phyloP scores from a whole-genome alignment of 1,140 invertebrate species.

The Phenacoccus solenopsis region DNA sequence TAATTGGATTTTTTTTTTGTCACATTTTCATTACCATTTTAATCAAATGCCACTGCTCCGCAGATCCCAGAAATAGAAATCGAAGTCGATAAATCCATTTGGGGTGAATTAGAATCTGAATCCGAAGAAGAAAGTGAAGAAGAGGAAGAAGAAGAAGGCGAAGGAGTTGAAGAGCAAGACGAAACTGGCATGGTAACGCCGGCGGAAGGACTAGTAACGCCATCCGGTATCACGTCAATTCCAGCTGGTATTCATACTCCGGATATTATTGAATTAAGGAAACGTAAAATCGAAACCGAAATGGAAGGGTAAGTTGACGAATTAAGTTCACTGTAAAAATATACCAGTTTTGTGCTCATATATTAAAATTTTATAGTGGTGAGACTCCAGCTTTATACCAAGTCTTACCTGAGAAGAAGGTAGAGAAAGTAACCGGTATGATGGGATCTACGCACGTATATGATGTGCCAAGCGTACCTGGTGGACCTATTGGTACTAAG shows the following conservation, averaged over 20 bases:
- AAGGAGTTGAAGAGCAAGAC: conserved; percentile 56
- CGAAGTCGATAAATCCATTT: conserved; percentile 80
- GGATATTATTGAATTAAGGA: conserved; percentile 93
- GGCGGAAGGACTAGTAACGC: conserved; percentile 83
- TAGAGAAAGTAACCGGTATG: conserved; percentile 74
- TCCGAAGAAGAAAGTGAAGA: conserved; percentile 83
- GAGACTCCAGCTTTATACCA: conserved; percentile 87
- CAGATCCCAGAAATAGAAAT: conserved; percentile 63
- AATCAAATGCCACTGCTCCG: conserved; percentile 29
- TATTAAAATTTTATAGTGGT: conserved; percentile 44
- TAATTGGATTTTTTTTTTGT: background rate
- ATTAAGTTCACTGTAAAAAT: background rate
- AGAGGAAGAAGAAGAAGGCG: conserved; percentile 64
- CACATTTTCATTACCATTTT: background rate
- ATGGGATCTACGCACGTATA: conserved; percentile 98
- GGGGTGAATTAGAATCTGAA: conserved; percentile 96
- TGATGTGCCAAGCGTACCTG: conserved; percentile 48
- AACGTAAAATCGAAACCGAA: conserved; percentile 92
- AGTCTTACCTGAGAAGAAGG: conserved; percentile 86
- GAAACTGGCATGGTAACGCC: conserved; percentile 60
- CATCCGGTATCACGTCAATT: conserved; percentile 87
- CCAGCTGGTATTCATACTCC: conserved; percentile 94
- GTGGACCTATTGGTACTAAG: background rate
- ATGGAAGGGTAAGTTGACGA: conserved; percentile 67
- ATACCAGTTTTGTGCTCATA: too few species aligned